phyloP scores from a whole-genome alignment of 2,797 vertebrate species.

The Paedocypris micromegethes region DNA sequence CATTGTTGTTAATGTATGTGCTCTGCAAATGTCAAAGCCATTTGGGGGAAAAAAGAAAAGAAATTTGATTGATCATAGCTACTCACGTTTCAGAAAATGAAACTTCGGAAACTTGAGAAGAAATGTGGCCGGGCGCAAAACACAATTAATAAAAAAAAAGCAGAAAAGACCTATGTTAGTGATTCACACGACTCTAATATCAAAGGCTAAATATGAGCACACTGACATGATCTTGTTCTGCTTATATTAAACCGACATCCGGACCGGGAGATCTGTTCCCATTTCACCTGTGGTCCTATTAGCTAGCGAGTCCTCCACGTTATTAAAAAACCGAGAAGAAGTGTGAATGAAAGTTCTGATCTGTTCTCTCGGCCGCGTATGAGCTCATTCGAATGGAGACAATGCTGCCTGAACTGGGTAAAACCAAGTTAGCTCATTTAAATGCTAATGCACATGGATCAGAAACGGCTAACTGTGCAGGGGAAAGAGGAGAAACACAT shows the following conservation, averaged over 20 bases:
- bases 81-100: too few species aligned
- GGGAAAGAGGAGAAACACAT: constrained; percentile 23
- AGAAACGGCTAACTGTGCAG: constrained; percentile 41
- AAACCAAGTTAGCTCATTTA: constrained; percentile 66
- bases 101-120: too few species aligned
- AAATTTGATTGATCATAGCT: too few species aligned
- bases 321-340: constrained; percentile 29
- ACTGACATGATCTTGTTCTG: neutral
- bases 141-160: too few species aligned
- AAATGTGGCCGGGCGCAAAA: too few species aligned
- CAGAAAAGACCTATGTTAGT: too few species aligned
- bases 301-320: constrained; percentile 27
- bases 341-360: constrained; percentile 29
- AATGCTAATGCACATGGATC: constrained; percentile 57
- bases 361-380: constrained; percentile 35
- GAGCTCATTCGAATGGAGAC: constrained; percentile 47
- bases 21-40: too few species aligned
- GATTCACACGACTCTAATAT: too few species aligned
- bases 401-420: constrained; percentile 47
- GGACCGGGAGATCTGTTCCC: constrained; percentile 22
- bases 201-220: too few species aligned
- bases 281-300: constrained; percentile 25
- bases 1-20: too few species aligned
- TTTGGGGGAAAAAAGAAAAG: too few species aligned
- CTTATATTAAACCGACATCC: constrained; percentile 23